phyloP scores from a whole-genome alignment of 2,888 invertebrate species.

The Exephanes ischioxanthus region DNA sequence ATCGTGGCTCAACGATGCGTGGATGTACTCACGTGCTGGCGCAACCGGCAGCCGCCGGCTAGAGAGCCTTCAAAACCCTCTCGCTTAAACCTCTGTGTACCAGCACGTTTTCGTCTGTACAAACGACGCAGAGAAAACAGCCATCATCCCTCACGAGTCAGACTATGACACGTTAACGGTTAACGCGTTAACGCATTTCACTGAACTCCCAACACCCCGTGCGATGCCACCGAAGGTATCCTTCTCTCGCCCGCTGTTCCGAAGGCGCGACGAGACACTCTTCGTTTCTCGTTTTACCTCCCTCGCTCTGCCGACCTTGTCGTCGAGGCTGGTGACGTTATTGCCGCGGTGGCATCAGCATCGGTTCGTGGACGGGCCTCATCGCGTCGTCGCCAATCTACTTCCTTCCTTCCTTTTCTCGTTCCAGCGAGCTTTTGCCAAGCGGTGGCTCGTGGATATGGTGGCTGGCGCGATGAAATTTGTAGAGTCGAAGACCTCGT shows the following conservation, averaged over 20 bases:
- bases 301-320: constrained; percentile 54
- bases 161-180: constrained; percentile 72
- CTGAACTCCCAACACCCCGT: constrained; percentile 44
- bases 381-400: constrained; percentile 13
- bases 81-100: constrained; percentile 44
- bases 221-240: constrained; percentile 11
- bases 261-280: constrained; percentile 44
- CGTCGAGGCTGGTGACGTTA: constrained; percentile 50
- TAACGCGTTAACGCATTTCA: constrained; percentile 77
- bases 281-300: constrained; percentile 44
- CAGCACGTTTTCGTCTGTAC: constrained; percentile 39
- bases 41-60: constrained; percentile 31
- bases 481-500: constrained; percentile 9
- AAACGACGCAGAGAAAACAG: constrained; percentile 41
- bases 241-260: constrained; percentile 23
- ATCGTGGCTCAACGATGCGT: constrained; percentile 79
- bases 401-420: constrained; percentile 31
- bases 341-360: constrained; percentile 36
- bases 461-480: neutral
- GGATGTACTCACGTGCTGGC: constrained; percentile 57
- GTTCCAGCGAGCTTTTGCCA: constrained; percentile 16
- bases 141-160: constrained; percentile 39
- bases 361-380: constrained; percentile 8
- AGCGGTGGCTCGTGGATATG: neutral
- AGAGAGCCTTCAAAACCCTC: constrained; percentile 35